These are phyloP conservation scores for Eulithis testata DNA, from an alignment of 2,888 invertebrate species.

Conservation along the genomic window DNA sequence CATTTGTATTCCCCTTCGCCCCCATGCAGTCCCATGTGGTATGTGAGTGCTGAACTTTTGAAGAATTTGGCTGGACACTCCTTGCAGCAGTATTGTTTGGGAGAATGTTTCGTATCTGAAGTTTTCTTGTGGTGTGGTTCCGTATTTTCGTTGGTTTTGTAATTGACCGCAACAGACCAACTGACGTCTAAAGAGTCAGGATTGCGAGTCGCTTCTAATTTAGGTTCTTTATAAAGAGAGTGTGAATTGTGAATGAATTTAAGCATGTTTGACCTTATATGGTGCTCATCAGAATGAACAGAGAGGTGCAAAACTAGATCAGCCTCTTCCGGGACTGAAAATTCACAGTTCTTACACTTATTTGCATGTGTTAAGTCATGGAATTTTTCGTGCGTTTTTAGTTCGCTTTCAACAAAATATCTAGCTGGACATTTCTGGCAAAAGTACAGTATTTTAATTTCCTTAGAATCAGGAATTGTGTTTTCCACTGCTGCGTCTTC, in stretches of 20 bases:
- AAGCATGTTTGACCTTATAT: constrained; percentile 89
- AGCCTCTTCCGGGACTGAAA: constrained; percentile 88
- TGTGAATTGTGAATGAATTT: constrained; percentile 87
- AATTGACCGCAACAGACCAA: constrained; percentile 75
- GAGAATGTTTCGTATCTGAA: constrained; percentile 60
- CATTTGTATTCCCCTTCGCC: constrained; percentile 87
- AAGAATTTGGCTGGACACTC: constrained; percentile 91
- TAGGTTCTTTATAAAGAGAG: constrained; percentile 86
- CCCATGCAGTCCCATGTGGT: constrained; percentile 88
- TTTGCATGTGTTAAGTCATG: constrained; percentile 87
- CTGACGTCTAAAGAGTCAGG: constrained; percentile 60
- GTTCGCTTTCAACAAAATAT: constrained; percentile 90
- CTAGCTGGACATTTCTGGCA: constrained; percentile 94
- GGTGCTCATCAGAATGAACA: constrained; percentile 92
- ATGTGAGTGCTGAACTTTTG: constrained; percentile 88
- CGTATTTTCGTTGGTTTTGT: constrained; percentile 57
- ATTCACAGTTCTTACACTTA: constrained; percentile 91
- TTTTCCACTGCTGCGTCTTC: constrained; percentile 63
- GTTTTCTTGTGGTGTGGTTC: constrained; percentile 56
- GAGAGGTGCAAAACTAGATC: constrained; percentile 88
- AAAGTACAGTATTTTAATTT: constrained; percentile 86
- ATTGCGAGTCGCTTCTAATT: constrained; percentile 73
- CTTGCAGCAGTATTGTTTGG: constrained; percentile 81
- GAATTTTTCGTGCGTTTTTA: constrained; percentile 88
- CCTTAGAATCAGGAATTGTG: constrained; percentile 51